These are phyloP conservation scores for Phataginus tetradactyla DNA, from an alignment of 2,797 vertebrate species.

Conservation along the genomic window DNA sequence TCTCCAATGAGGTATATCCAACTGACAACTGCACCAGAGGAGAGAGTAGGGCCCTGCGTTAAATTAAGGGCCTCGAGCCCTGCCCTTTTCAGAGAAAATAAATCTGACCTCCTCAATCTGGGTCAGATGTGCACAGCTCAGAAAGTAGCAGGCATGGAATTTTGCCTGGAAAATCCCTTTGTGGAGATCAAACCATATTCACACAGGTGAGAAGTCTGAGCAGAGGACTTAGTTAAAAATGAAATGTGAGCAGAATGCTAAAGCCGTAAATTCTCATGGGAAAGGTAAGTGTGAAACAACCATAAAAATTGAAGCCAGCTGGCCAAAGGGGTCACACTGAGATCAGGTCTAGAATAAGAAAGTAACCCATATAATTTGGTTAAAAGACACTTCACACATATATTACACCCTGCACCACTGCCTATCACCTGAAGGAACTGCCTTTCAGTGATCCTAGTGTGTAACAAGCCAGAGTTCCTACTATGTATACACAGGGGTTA, in stretches of 20 bases:
- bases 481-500: no score
- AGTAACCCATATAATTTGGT: neutral
- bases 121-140: neutral
- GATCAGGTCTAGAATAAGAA: neutral
- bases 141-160: neutral
- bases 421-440: neutral
- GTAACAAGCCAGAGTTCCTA: neutral
- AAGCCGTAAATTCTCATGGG: neutral
- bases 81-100: neutral
- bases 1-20: neutral
- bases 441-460: neutral
- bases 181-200: neutral
- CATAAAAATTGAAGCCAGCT: neutral
- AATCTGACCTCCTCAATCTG: neutral
- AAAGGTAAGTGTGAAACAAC: neutral
- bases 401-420: accelerated
- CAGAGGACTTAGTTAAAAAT: neutral
- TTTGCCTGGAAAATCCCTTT: neutral
- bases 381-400: neutral
- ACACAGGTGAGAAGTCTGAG: neutral
- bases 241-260: neutral
- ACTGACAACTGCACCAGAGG: neutral
- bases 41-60: neutral
- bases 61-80: neutral
- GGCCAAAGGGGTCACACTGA: neutral